A percentile compares a stretch with the other conserved stretches of the same genome.
Evolutionary conservation across 2,797 vertebrate species (phyloP).

Genomic region (Petrocephalus schoutedeni): DNA sequence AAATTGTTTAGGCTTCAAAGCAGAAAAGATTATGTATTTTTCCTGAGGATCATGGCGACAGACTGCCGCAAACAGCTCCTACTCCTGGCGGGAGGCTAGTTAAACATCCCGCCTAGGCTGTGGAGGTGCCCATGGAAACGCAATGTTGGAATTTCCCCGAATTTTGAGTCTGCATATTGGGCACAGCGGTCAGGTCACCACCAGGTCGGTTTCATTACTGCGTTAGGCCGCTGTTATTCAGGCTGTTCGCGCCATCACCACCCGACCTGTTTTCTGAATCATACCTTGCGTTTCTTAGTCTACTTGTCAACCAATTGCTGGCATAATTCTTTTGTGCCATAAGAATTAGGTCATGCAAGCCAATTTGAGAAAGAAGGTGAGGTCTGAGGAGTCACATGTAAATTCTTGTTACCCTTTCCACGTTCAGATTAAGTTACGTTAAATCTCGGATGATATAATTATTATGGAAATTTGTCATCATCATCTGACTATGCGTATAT

Average conservation of each 20-base stretch:
- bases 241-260: background rate
- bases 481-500: background rate
- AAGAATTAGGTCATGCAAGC: constrained; percentile 1
- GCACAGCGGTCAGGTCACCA: constrained; percentile 24
- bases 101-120: constrained; percentile 21
- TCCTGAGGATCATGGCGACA: constrained; percentile 36
- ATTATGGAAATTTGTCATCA: background rate
- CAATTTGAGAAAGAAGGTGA: background rate
- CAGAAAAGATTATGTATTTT: background rate
- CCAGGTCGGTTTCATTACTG: constrained; percentile 41
- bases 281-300: background rate
- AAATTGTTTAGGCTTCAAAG: background rate
- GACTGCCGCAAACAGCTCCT: constrained; percentile 33
- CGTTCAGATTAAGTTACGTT: background rate
- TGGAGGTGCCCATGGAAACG: constrained; percentile 37
- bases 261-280: constrained; percentile 11
- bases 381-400: background rate
- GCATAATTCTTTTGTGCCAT: background rate
- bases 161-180: constrained; percentile 14
- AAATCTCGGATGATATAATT: background rate
- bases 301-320: constrained; percentile 1
- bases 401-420: background rate
- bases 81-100: constrained; percentile 22
- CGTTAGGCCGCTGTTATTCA: constrained; percentile 46
- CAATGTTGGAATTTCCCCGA: constrained; percentile 26